Conservation (phyloP, 2,888 invertebrate genomes). For the Colletes collaris region DNA sequence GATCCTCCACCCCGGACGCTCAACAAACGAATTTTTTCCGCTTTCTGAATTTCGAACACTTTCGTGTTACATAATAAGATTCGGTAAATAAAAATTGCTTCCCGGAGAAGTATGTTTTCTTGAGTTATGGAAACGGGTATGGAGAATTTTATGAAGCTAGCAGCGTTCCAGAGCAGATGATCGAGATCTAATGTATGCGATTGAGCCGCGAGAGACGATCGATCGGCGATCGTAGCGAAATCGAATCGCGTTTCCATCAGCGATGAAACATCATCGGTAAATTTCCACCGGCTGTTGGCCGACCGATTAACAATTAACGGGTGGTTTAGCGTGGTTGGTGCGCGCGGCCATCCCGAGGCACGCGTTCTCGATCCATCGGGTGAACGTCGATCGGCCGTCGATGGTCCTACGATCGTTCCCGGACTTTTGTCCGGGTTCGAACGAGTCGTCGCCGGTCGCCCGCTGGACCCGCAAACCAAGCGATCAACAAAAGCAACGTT, state of each 20-base stretch:
- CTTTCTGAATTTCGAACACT: too few species aligned
- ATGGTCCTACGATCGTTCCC: neutral
- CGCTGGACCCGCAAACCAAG: conserved; percentile 25
- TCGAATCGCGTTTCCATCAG: too few species aligned
- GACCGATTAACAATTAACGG: conserved; percentile 22
- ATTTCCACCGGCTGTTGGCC: neutral
- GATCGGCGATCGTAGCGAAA: neutral
- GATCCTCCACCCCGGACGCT: too few species aligned
- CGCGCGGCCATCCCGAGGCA: conserved; percentile 34
- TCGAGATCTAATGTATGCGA: too few species aligned
- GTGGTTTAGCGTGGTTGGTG: neutral
- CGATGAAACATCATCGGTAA: neutral
- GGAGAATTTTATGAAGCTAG: too few species aligned
- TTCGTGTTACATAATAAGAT: too few species aligned
- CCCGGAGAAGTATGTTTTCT: too few species aligned
- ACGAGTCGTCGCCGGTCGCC: neutral
- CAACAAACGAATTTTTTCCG: too few species aligned
- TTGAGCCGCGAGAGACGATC: too few species aligned
- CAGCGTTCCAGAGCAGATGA: too few species aligned
- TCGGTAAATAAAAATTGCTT: too few species aligned
- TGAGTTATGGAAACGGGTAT: too few species aligned
- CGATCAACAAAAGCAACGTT: conserved; percentile 60
- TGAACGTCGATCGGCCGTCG: conserved; percentile 16
- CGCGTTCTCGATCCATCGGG: conserved; percentile 42
- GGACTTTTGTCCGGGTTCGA: neutral